A percentile compares a stretch with the other conserved stretches of the same genome.
Conservation (phyloP, 2,888 invertebrate species). For the Arge pagana region DNA sequence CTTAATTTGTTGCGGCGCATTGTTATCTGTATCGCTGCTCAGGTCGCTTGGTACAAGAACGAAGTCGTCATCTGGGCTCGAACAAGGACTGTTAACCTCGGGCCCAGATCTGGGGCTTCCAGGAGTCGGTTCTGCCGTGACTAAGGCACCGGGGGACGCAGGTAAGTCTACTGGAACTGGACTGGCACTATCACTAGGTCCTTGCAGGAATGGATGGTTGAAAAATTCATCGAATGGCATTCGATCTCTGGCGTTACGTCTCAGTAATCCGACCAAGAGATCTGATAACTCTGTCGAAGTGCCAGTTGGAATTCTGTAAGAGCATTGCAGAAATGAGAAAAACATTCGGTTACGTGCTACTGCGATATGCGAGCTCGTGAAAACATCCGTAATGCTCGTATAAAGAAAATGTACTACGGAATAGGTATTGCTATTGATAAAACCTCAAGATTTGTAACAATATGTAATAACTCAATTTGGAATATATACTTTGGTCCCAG, state of each 20-base stretch:
- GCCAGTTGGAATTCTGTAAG: constrained; percentile 85
- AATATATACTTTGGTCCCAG: constrained; percentile 81
- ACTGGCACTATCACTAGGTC: constrained; percentile 59
- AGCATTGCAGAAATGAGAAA: constrained; percentile 14
- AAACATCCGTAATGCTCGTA: constrained; percentile 13
- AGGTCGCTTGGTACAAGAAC: constrained; percentile 54
- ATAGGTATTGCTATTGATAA: constrained; percentile 3
- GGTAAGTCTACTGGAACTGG: constrained; percentile 55
- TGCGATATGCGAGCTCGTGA: background rate
- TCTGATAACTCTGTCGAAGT: constrained; percentile 90
- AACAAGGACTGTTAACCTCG: constrained; percentile 52
- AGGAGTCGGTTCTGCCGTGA: constrained; percentile 39
- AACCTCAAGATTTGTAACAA: constrained; percentile 11
- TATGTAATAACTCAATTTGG: no score
- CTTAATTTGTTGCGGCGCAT: constrained; percentile 48
- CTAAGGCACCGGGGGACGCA: constrained; percentile 47
- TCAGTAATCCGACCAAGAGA: constrained; percentile 83
- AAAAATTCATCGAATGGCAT: constrained; percentile 97
- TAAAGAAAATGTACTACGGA: background rate
- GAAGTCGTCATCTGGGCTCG: constrained; percentile 58
- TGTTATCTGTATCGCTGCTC: constrained; percentile 56
- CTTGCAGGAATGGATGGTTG: constrained; percentile 86
- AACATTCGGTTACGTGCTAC: background rate
- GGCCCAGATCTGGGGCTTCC: constrained; percentile 41
- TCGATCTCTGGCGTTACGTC: constrained; percentile 91